A percentile compares a stretch with the other conserved stretches of the same genome.
These are phyloP conservation scores for Lineus longissimus DNA, from an alignment of 1,140 invertebrate species.

Conservation along the genomic window DNA sequence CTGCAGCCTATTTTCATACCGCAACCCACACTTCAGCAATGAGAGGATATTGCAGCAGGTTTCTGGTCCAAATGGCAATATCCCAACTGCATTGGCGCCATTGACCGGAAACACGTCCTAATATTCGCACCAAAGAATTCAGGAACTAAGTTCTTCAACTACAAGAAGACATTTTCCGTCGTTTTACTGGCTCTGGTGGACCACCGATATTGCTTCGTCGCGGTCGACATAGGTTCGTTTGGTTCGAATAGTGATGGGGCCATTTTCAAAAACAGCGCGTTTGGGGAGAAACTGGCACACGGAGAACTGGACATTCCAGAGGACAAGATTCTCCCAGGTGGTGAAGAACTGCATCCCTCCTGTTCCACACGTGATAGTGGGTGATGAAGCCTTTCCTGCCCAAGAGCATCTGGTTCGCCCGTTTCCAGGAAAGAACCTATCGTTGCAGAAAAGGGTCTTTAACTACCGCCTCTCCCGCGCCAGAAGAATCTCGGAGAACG, in stretches of 20 bases:
- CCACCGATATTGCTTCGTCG: background rate
- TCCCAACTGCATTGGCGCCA: background rate
- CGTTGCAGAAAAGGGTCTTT: too few relatives aligned
- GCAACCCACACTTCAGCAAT: too few relatives aligned
- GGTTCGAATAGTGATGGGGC: conserved; percentile 37
- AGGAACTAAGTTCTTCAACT: background rate
- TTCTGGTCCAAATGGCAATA: background rate
- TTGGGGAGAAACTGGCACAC: background rate
- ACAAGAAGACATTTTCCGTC: too few relatives aligned
- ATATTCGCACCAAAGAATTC: background rate
- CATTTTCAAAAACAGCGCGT: conserved; percentile 10
- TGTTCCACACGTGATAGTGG: too few relatives aligned
- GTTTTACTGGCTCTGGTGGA: background rate
- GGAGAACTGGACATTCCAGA: conserved; percentile 14
- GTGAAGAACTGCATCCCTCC: too few relatives aligned
- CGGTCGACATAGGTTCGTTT: conserved; percentile 25
- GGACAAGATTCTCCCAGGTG: too few relatives aligned
- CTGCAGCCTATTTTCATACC: too few relatives aligned
- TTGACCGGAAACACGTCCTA: background rate
- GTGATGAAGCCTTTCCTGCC: too few relatives aligned
- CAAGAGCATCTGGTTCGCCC: too few relatives aligned
- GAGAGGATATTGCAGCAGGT: background rate
- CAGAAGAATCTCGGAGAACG: too few relatives aligned
- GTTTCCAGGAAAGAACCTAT: too few relatives aligned
- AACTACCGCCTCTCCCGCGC: too few relatives aligned